These are phyloP conservation scores for Reticulitermes speratus DNA, from an alignment of 1,140 invertebrate species.

Conservation along the genomic window DNA sequence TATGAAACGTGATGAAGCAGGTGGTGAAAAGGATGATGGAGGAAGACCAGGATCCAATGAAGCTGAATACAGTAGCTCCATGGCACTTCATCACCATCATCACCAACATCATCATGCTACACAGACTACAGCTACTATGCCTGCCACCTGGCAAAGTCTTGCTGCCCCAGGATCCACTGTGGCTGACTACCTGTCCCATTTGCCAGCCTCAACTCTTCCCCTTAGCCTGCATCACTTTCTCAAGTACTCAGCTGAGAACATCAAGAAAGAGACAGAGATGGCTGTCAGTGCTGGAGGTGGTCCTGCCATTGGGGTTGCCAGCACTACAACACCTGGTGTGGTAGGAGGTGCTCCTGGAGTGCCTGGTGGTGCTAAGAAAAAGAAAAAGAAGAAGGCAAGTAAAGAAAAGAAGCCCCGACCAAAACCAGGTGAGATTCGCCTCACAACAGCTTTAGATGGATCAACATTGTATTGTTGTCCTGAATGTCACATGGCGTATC, in stretches of 20 bases:
- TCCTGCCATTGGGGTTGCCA: conserved; percentile 53
- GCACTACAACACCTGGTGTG: conserved; percentile 46
- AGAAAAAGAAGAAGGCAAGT: conserved; percentile 77
- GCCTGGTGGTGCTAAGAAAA: conserved; percentile 62
- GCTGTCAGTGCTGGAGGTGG: conserved; percentile 26
- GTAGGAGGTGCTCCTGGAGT: conserved; percentile 38
- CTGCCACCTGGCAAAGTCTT: conserved; percentile 70
- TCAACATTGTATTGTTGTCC: conserved; percentile 81
- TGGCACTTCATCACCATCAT: conserved; percentile 52
- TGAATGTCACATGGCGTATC: conserved; percentile 83
- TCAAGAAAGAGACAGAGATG: conserved; percentile 62
- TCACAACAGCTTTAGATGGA: conserved; percentile 78
- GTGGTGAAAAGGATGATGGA: conserved; percentile 43
- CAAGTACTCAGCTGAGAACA: conserved; percentile 77
- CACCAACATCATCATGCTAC: conserved; percentile 49
- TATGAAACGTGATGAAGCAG: conserved; percentile 46
- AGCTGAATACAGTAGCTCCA: conserved; percentile 48
- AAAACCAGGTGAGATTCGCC: conserved; percentile 76
- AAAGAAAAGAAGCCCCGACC: conserved; percentile 78
- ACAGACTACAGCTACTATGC: conserved; percentile 52
- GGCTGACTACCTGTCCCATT: conserved; percentile 75
- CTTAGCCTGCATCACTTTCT: conserved; percentile 79
- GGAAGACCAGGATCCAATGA: conserved; percentile 42
- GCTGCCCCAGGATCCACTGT: conserved; percentile 71
- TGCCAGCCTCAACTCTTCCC: conserved; percentile 70